phyloP scores from a whole-genome alignment of 2,113 vertebrate species.

The Meriones unguiculatus region DNA sequence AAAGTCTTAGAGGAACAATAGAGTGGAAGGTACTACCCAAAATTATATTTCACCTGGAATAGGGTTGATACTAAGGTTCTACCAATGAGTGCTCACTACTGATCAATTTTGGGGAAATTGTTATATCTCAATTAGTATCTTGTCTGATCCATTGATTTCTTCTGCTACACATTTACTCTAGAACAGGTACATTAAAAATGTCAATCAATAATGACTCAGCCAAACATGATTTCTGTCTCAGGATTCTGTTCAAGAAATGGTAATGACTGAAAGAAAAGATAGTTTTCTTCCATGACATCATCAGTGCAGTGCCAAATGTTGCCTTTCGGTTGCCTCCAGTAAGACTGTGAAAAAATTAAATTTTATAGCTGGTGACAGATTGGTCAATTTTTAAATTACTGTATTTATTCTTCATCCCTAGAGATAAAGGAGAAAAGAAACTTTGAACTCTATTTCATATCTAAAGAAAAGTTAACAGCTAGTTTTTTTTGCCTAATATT shows the following conservation, averaged over 20 bases:
- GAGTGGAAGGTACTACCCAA: conserved; percentile 24
- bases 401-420: conserved; percentile 51
- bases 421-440: background rate
- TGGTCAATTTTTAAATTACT: conserved; percentile 13
- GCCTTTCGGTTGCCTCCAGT: background rate
- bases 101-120: conserved; percentile 56
- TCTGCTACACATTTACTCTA: conserved; percentile 9
- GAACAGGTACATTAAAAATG: background rate
- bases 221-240: background rate
- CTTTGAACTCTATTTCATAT: background rate
- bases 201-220: conserved; percentile 31
- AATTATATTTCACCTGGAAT: background rate
- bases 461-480: background rate
- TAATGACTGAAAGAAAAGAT: background rate
- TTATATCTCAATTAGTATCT: conserved; percentile 64
- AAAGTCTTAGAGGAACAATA: conserved; percentile 56
- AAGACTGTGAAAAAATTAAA: background rate
- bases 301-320: background rate
- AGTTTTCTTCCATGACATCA: background rate
- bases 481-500: conserved; percentile 8
- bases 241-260: background rate
- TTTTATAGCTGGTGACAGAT: background rate
- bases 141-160: conserved; percentile 29
- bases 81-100: conserved; percentile 16
- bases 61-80: background rate